Evolutionary conservation across 2,888 invertebrate species (phyloP), one percentile per base, ranked within the genome.

Genomic region (Sialis lutaria): DNA sequence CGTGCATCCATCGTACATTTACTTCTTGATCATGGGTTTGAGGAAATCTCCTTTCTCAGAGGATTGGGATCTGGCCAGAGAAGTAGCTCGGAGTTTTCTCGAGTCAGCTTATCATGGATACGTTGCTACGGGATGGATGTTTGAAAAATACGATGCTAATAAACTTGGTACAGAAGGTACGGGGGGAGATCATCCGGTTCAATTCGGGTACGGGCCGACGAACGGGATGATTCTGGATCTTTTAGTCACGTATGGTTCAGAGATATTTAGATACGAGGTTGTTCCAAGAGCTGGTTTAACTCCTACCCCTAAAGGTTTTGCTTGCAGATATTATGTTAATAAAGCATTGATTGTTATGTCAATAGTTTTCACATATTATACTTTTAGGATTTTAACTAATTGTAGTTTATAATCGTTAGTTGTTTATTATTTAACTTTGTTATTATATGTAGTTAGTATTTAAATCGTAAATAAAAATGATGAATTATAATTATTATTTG

Each of bases 1-100:
- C 59, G 85, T 83, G 0, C 90, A 89, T 89, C 80, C 89, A 0
- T 89, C 89, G 4, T 71, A 83, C 42, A 81, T 87, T 51, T 80
- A 82, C 55, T 73, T 87, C 45, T 65, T 82, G 1, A 75, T 88
- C 4, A 73, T 78, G 58, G 79, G 79, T 5, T 62, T 87, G 49
- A 70, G 76, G 47, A 70, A 73, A 34, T 71, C 79, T 6, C 68
- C 68, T 0, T 70, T 71, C 9, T 53, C 57, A 1, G 70, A 74
- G 55, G 77, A 79, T 0, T 61, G 68, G 44, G 58, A 69, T 8
- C 55, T 77, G 49, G 85, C 86, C 0, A 69, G 69, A 53, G 63
- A 75, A 43, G 64, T 86, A 32, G 82, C 84, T 1, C 67, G 75
- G 50, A 70, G 70, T 40, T 88, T 86, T 84, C 68, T 83, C 1